Evolutionary conservation across 2,113 vertebrate species (phyloP).

Genomic region (Mandrillus leucophaeus): DNA sequence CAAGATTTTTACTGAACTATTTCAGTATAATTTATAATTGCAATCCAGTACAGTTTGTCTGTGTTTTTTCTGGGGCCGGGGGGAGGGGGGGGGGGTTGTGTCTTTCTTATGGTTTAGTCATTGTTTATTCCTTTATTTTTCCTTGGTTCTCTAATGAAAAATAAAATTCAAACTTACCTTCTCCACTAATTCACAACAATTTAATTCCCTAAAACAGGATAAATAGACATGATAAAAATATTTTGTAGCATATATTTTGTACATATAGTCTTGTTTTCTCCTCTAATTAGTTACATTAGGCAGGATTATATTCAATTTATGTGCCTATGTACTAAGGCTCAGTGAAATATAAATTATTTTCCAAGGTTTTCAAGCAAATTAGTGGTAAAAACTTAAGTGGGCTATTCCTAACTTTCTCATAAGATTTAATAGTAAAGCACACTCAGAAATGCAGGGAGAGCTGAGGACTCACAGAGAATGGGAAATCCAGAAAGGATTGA

Average conservation of each 20-base stretch:
- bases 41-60: background rate
- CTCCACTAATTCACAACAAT: background rate
- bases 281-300: background rate
- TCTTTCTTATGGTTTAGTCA: background rate
- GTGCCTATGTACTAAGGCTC: background rate
- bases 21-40: background rate
- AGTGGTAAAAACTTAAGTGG: background rate
- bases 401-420: background rate
- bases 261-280: background rate
- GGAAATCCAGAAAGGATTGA: background rate
- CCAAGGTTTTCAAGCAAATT: background rate
- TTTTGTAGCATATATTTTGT: background rate
- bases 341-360: background rate
- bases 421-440: background rate
- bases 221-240: background rate
- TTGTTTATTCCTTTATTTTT: background rate
- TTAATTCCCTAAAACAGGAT: background rate
- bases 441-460: background rate
- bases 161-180: background rate
- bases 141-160: background rate
- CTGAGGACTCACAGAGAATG: background rate
- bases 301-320: background rate
- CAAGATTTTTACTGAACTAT: background rate
- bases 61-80: background rate
- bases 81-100: background rate